phyloP scores from a whole-genome alignment of 2,797 vertebrate genomes.

The Natrix natrix region DNA sequence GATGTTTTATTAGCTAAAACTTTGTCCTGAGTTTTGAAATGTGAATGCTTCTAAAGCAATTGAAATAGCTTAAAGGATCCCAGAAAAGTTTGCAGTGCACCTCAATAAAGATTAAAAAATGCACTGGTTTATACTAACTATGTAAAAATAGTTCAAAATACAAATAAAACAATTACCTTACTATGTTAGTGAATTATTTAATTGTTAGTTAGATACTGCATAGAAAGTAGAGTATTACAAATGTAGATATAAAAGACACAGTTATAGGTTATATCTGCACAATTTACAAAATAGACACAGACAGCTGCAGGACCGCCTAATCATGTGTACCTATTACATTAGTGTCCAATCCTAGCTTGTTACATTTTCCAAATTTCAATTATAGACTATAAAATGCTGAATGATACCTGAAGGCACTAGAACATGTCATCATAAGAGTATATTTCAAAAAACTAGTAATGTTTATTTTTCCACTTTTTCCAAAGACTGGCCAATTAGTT shows the following conservation, averaged over 20 bases:
- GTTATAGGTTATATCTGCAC: not conserved
- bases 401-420: not conserved
- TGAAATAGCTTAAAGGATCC: not conserved
- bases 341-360: not conserved
- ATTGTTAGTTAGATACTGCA: not conserved
- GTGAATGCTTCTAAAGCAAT: constrained; percentile 13
- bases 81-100: not conserved
- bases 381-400: constrained; percentile 8
- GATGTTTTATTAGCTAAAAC: not conserved
- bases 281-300: not conserved
- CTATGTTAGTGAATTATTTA: constrained; percentile 2
- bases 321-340: not conserved
- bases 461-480: not conserved
- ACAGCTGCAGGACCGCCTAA: not conserved
- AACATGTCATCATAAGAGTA: not conserved
- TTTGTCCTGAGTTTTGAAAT: constrained; percentile 3
- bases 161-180: constrained; percentile 5
- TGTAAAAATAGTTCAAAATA: not conserved
- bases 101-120: not conserved
- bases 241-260: not conserved
- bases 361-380: not conserved
- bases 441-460: not conserved
- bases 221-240: constrained; percentile 16
- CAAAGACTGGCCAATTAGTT: not conserved
- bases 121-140: not conserved